Percentiles rank a stretch among this genome's conserved stretches.
These are phyloP conservation scores for Nephrotoma appendiculata DNA, from an alignment of 2,888 invertebrate genomes.

Conservation along the genomic window DNA sequence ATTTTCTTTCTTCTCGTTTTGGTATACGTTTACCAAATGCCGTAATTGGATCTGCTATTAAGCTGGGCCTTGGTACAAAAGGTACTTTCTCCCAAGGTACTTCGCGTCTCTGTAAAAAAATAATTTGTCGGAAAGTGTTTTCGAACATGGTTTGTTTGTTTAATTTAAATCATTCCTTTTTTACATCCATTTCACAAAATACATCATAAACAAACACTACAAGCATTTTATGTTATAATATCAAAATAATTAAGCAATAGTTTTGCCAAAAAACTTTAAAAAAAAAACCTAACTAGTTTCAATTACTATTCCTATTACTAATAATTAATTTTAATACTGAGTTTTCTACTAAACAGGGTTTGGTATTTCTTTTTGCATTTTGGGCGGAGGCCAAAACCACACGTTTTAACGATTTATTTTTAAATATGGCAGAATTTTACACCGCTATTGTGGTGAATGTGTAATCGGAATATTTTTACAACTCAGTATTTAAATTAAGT, in stretches of 20 bases:
- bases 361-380: not conserved
- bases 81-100: conserved; percentile 84
- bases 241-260: not conserved
- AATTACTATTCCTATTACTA: not conserved
- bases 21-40: conserved; percentile 58
- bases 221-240: not conserved
- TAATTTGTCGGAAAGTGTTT: not conserved
- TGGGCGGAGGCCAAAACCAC: not conserved
- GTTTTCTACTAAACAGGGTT: not conserved
- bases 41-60: conserved; percentile 71
- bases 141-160: not conserved
- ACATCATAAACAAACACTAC: not conserved
- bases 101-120: conserved; percentile 52
- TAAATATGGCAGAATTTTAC: not conserved
- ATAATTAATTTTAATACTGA: not conserved
- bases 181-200: not conserved
- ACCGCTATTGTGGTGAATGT: not conserved
- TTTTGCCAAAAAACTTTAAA: not conserved
- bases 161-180: not conserved
- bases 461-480: not conserved
- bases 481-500: not conserved
- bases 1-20: conserved; percentile 23
- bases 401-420: not conserved
- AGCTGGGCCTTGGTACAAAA: conserved; percentile 70
- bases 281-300: not conserved